Evolutionary conservation across 2,888 invertebrate genomes (phyloP), one percentile per base, ranked within the genome.

Genomic region (Netelia fuscicornis): DNA sequence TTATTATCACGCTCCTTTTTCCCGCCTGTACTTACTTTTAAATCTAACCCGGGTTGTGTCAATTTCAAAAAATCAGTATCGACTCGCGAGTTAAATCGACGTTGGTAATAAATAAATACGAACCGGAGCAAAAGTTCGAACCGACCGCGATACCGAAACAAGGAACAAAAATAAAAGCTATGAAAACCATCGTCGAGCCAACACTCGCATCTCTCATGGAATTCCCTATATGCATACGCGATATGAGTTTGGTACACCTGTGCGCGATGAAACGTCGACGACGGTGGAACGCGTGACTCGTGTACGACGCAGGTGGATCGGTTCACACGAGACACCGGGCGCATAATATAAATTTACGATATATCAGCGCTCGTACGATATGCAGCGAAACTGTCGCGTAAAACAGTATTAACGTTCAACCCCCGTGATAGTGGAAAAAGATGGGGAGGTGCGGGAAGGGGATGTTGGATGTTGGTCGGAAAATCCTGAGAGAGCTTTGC

Each of bases 341-440:
- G 74, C 81, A 77, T 87, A 85, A 87, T 86, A 86, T 86, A 85
- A 87, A 87, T 87, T 87, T 87, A 87, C 85, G 87, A 87, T 86
- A 86, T 86, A 85, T 87, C 86, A 86, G 72, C 77, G 60, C 1
- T 75, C 85, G 54, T 52, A 17, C 65, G 80, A 80, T 80, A 74
- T 74, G 71, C 72, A 58, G 44, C 82, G 76, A 84, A 82, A 86
- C 84, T 85, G 86, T 86, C 84, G 81, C 85, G 87, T 86, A 86
- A 87, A 87, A 84, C 85, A 83, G 86, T 86, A 87, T 87, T 87
- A 87, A 87, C 86, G 87, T 84, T 82, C 75, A 82, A 79, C 62
- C 75, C 71, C 60, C 54, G 60, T 64, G 17, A 65, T 64, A 30
- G 56, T 20, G 58, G 52, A 8, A 23, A 2, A 48, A 13, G 75